phyloP scores from a whole-genome alignment of 2,113 vertebrate species.

The Eptesicus fuscus region DNA sequence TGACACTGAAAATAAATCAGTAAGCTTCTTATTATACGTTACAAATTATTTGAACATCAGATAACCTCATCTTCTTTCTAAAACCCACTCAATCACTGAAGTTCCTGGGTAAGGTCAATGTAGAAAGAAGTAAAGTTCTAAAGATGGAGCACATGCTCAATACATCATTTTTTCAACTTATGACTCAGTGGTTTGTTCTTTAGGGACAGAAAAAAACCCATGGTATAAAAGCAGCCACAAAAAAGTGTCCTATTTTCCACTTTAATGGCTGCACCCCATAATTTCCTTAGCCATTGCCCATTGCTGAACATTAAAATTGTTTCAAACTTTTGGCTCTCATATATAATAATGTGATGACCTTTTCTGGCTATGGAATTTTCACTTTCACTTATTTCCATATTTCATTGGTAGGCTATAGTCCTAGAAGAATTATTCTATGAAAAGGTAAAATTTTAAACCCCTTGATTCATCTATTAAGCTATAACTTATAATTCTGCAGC shows the following conservation, averaged over 20 bases:
- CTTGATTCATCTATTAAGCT: neutral
- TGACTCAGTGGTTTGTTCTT: constrained; percentile 25
- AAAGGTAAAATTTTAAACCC: neutral
- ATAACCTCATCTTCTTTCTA: neutral
- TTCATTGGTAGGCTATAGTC: neutral
- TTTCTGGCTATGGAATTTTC: neutral
- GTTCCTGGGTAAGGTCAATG: neutral
- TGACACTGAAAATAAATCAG: neutral
- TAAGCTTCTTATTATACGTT: neutral
- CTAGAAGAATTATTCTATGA: constrained; percentile 33
- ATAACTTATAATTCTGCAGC: neutral
- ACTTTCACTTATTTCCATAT: neutral
- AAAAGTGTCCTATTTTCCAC: neutral
- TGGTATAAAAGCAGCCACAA: neutral
- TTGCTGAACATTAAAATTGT: neutral
- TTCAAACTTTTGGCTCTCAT: neutral
- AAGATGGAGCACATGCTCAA: neutral
- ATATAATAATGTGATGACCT: neutral
- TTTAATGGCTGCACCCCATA: neutral
- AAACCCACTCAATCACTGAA: neutral
- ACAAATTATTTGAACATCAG: neutral
- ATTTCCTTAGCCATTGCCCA: neutral
- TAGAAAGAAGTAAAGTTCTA: neutral
- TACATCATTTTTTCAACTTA: neutral
- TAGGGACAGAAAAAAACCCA: neutral